Evolutionary conservation across 1,140 invertebrate genomes (phyloP).

Genomic region (Ceratina australensis): DNA sequence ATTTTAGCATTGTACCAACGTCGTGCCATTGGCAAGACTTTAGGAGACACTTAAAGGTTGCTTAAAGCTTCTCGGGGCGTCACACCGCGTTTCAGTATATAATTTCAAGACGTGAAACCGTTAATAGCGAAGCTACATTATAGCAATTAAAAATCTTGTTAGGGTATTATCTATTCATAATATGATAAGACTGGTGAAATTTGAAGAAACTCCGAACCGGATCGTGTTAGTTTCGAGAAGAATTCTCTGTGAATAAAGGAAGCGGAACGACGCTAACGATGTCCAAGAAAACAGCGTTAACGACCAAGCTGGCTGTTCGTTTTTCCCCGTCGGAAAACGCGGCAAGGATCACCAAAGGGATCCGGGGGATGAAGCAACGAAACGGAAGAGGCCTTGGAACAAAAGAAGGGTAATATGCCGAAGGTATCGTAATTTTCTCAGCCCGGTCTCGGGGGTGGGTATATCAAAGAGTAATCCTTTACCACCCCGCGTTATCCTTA

Average conservation of each 20-base stretch:
- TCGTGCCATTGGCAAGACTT: no score
- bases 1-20: no score
- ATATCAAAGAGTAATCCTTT: conserved; percentile 19
- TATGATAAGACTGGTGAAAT: neutral
- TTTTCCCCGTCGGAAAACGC: neutral
- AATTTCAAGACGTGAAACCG: no score
- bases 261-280: neutral
- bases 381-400: neutral
- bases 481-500: neutral
- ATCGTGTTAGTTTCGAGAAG: no score
- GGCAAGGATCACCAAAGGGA: neutral
- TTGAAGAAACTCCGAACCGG: neutral
- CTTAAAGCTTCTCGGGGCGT: no score
- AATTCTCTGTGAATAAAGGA: neutral
- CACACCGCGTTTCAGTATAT: no score
- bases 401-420: neutral
- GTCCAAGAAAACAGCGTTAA: neutral
- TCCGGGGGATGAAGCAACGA: neutral
- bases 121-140: no score
- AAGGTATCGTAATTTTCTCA: conserved; percentile 26
- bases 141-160: no score
- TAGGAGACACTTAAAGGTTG: no score
- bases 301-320: neutral
- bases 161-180: no score
- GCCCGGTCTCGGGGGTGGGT: no score